Percentiles rank a stretch among this genome's conserved stretches.
Conservation (phyloP, 1,140 invertebrate genomes). For the Meloidogyne hapla region DNA sequence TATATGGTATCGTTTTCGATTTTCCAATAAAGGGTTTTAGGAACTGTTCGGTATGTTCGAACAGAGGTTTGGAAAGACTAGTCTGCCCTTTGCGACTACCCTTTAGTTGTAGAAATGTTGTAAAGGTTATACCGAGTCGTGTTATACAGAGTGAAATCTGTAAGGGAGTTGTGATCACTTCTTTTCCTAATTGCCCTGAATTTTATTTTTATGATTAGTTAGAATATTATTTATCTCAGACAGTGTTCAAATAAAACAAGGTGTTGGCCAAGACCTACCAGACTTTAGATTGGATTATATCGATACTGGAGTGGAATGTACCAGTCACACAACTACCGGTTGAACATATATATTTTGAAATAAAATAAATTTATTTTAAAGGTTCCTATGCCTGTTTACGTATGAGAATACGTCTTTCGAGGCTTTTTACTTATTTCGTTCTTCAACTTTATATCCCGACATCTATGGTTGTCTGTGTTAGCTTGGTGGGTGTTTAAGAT, state of each 20-base stretch:
- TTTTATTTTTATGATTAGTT: neutral
- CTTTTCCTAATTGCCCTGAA: too few relatives aligned
- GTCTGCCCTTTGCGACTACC: too few relatives aligned
- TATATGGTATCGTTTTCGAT: too few relatives aligned
- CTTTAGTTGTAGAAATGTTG: too few relatives aligned
- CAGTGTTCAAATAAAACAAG: constrained; percentile 40
- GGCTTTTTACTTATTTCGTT: constrained; percentile 52
- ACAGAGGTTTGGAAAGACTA: too few relatives aligned
- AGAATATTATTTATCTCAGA: neutral
- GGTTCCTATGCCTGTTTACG: constrained; percentile 47
- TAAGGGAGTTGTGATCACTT: too few relatives aligned
- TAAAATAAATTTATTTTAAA: constrained; percentile 15
- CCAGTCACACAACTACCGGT: constrained; percentile 54
- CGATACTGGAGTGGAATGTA: constrained; percentile 47
- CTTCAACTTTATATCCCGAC: constrained; percentile 50
- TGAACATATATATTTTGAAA: constrained; percentile 1
- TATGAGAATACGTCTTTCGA: constrained; percentile 40
- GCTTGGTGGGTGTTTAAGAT: constrained; percentile 21
- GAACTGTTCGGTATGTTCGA: too few relatives aligned
- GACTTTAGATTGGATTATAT: constrained; percentile 50
- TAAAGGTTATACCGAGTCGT: too few relatives aligned
- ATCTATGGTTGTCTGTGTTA: constrained; percentile 45
- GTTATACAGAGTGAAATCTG: too few relatives aligned
- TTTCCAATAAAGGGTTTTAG: too few relatives aligned
- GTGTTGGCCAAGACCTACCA: constrained; percentile 48